Conservation (phyloP, 2,888 invertebrate genomes). For the Dusona sp. region DNA sequence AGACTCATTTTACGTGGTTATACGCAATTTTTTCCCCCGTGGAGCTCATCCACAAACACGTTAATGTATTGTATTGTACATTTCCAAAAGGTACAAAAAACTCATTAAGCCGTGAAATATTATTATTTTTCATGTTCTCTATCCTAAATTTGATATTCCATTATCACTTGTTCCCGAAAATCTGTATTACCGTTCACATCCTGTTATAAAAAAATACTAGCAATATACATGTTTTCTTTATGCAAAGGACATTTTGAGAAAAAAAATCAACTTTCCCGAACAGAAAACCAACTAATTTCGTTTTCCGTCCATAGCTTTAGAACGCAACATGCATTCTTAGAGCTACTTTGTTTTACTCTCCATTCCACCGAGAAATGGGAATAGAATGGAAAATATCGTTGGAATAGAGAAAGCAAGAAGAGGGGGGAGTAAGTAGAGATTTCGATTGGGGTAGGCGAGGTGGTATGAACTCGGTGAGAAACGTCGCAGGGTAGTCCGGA, state of each 20-base stretch:
- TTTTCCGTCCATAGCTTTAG: not conserved
- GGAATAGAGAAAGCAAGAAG: not conserved
- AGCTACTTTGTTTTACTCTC: constrained; percentile 40
- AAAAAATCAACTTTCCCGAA: constrained; percentile 47
- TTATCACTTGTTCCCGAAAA: not conserved
- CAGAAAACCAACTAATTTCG: constrained; percentile 28
- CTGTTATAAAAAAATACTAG: not conserved
- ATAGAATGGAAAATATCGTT: constrained; percentile 9
- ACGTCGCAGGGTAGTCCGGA: constrained; percentile 45
- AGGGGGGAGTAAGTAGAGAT: constrained; percentile 25
- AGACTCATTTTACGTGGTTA: constrained; percentile 45
- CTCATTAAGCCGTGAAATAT: not conserved
- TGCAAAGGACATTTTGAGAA: not conserved
- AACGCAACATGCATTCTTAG: not conserved
- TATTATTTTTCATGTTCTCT: not conserved
- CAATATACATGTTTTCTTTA: not conserved
- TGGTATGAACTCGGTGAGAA: constrained; percentile 33
- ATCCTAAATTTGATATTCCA: not conserved
- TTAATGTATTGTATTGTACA: not conserved
- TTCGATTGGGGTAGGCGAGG: constrained; percentile 30
- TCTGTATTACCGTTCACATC: not conserved
- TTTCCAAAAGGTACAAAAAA: not conserved
- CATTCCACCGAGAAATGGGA: constrained; percentile 24
- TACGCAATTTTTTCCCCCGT: constrained; percentile 6
- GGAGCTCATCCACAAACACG: not conserved